Evolutionary conservation across 2,888 invertebrate species (phyloP).

Genomic region (Drosophila meridiana): DNA sequence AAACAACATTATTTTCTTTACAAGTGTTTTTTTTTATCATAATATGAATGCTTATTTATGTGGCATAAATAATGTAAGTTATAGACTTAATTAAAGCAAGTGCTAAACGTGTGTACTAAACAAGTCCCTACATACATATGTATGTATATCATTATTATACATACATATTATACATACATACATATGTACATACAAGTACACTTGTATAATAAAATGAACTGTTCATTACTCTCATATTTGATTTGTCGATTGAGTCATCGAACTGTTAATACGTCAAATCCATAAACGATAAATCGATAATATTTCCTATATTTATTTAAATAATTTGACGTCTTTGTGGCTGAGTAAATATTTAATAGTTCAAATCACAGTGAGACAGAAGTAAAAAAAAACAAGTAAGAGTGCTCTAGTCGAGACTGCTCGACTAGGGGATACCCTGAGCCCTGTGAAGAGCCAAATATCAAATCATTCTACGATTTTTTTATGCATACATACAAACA

Average conservation of each 20-base stretch:
- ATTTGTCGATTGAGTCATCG: slow-evolving; percentile 7
- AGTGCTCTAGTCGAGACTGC: too few species aligned
- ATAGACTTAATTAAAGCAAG: too few species aligned
- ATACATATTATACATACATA: background rate
- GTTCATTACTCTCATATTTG: background rate
- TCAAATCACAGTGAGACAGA: background rate
- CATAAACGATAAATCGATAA: background rate
- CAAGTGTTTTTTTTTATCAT: too few species aligned
- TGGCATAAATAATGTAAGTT: too few species aligned
- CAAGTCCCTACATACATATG: too few species aligned
- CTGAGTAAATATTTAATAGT: background rate
- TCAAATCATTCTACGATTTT: too few species aligned
- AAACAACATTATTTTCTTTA: background rate
- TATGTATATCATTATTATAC: too few species aligned
- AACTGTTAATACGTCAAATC: slow-evolving; percentile 11
- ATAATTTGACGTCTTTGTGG: background rate
- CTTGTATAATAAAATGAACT: too few species aligned
- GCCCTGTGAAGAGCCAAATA: too few species aligned
- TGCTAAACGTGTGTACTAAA: background rate
- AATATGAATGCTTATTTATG: too few species aligned
- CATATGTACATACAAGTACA: background rate
- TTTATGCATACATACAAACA: too few species aligned
- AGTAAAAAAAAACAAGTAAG: background rate
- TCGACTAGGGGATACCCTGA: too few species aligned
- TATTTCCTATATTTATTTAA: background rate